A percentile compares a stretch with the other conserved stretches of the same genome.
Conservation (phyloP, 2,888 invertebrate genomes). For the Drosophila niveifrons region DNA sequence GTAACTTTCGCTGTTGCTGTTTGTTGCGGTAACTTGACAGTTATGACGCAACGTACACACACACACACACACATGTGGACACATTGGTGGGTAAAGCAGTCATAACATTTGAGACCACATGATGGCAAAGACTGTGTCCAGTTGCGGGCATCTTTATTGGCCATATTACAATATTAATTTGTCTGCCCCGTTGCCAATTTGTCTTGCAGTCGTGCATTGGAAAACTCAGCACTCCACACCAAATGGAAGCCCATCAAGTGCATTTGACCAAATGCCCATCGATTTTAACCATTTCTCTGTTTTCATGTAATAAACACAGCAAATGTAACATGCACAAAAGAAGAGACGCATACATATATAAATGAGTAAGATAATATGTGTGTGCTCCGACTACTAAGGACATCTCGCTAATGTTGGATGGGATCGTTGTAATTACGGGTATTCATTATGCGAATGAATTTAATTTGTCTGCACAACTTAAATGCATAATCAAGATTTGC, state of each 20-base stretch:
- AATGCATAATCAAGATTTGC: conserved; percentile 73
- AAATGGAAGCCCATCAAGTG: conserved; percentile 69
- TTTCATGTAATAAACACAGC: conserved; percentile 17
- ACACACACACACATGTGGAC: neutral
- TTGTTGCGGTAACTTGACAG: conserved; percentile 32
- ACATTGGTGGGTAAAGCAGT: conserved; percentile 21
- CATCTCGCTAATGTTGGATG: conserved; percentile 1
- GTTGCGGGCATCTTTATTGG: conserved; percentile 53
- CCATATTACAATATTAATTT: conserved; percentile 70
- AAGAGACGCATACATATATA: conserved; percentile 4
- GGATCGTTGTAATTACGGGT: conserved; percentile 11
- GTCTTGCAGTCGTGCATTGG: conserved; percentile 15
- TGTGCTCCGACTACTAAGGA: conserved; percentile 4
- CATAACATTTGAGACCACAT: conserved; percentile 49
- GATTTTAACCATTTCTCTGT: conserved; percentile 63
- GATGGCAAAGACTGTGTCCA: conserved; percentile 14
- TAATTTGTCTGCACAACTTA: conserved; percentile 59
- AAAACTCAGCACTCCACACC: conserved; percentile 67
- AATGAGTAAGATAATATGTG: neutral
- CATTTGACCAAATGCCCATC: conserved; percentile 68
- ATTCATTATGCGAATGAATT: conserved; percentile 54
- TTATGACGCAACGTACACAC: conserved; percentile 40
- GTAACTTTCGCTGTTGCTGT: conserved; percentile 66
- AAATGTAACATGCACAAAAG: neutral
- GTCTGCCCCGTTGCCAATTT: conserved; percentile 50